Conservation (phyloP, 1,140 invertebrate genomes). For the Drosophila neocordata region DNA sequence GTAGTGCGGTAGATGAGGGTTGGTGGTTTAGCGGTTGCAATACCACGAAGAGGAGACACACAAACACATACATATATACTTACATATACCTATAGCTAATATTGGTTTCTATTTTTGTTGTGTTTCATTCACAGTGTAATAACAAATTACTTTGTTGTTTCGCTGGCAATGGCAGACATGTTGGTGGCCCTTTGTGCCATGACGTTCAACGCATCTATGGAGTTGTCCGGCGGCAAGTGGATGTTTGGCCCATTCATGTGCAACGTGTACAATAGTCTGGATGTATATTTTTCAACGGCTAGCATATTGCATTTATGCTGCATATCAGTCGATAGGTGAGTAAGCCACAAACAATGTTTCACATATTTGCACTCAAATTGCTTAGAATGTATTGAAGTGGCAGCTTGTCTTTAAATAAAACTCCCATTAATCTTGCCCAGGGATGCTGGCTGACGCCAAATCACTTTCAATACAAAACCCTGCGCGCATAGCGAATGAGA, state of each 20-base stretch:
- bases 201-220: constrained; percentile 97
- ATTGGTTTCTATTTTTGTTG: constrained; percentile 25
- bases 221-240: constrained; percentile 90
- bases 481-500: constrained; percentile 39
- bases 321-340: constrained; percentile 93
- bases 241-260: constrained; percentile 94
- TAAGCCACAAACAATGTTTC: constrained; percentile 19
- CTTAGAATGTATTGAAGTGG: constrained; percentile 16
- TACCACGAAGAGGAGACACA: neutral
- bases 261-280: constrained; percentile 96
- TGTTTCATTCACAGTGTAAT: constrained; percentile 86
- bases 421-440: constrained; percentile 67
- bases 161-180: constrained; percentile 95
- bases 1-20: neutral
- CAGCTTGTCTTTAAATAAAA: constrained; percentile 29
- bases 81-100: no score
- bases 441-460: constrained; percentile 43
- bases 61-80: neutral
- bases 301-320: constrained; percentile 97
- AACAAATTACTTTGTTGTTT: constrained; percentile 98
- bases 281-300: constrained; percentile 97
- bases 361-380: constrained; percentile 3
- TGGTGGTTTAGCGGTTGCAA: constrained; percentile 14
- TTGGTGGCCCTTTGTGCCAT: constrained; percentile 95
- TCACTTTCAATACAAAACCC: constrained; percentile 52